Evolutionary conservation across 2,888 invertebrate genomes (phyloP).

Genomic region (Incurvaria masculella): DNA sequence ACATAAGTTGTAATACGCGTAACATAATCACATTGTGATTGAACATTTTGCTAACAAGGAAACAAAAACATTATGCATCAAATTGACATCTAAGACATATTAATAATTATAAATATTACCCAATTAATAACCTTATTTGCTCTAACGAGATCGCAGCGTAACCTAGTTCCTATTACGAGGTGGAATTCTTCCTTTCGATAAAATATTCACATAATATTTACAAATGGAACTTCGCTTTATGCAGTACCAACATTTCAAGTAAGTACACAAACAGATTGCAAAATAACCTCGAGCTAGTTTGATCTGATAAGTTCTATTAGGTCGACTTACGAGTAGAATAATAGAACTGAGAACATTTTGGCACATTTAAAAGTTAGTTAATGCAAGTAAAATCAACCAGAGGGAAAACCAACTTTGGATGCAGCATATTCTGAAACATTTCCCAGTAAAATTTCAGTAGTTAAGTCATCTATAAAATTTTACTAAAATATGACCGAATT

Average conservation of each 20-base stretch:
- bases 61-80: constrained; percentile 45
- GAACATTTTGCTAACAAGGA: constrained; percentile 57
- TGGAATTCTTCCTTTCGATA: neutral
- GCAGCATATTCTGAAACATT: neutral
- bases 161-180: constrained; percentile 20
- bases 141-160: constrained; percentile 54
- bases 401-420: no score
- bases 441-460: no score
- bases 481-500: neutral
- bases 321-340: no score
- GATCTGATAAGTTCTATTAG: no score
- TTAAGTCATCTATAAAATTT: neutral
- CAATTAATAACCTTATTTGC: constrained; percentile 51
- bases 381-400: no score
- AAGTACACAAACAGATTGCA: no score
- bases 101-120: constrained; percentile 29
- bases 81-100: constrained; percentile 32
- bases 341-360: neutral
- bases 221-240: no score
- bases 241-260: no score
- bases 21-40: constrained; percentile 53
- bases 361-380: neutral
- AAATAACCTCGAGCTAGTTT: no score
- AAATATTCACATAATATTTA: neutral
- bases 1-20: constrained; percentile 40